Evolutionary conservation across 2,797 vertebrate species (phyloP), one percentile per base, ranked within the genome.

Genomic region (Cossypha polioptera): DNA sequence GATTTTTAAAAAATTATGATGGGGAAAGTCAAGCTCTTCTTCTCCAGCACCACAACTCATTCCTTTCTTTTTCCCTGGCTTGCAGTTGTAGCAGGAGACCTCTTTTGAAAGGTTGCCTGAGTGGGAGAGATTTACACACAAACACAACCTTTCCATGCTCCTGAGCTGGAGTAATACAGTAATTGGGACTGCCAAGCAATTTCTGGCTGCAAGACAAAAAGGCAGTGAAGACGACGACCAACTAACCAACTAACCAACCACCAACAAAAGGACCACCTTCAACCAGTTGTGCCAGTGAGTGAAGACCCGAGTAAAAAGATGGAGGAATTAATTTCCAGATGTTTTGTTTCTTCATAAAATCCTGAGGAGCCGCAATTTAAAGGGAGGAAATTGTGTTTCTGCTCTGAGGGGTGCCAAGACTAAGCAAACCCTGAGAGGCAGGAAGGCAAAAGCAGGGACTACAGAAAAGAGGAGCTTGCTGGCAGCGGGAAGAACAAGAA

Each of bases 101-200:
- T 93, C 51, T 95, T 95, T 94, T 96, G 87, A 98, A 97, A 97
- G 73, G 47, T 74, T 97, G 84, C 82, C 96, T 93, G 72, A 88
- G 47, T 88, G 82, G 77, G 86, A 97, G 62, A 95, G 93, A 95
- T 96, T 87, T 96, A 95, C 85, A 95, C 63, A 77, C 77, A 86
- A 95, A 92, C 72, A 84, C 86, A 94, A 96, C 80, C 94, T 95
- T 75, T 73, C 63, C 55, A 57, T 26, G 21, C 57, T 94, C 51
- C 42, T 20, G 61, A 97, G 55, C 85, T 94, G 88, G 54, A 94
- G 54, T 69, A 96, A 88, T 76, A 69, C 68, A 91, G 48, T 85
- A 65, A 94, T 9, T 67, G 38, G 31, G 76, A 88, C 77, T 77
- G 77, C 59, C 48, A 74, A 42, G 65, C 25, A 13, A 5, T 26